A percentile compares a stretch with the other conserved stretches of the same genome.
Evolutionary conservation across 2,888 invertebrate genomes (phyloP).

Genomic region (Lapara coniferarum): DNA sequence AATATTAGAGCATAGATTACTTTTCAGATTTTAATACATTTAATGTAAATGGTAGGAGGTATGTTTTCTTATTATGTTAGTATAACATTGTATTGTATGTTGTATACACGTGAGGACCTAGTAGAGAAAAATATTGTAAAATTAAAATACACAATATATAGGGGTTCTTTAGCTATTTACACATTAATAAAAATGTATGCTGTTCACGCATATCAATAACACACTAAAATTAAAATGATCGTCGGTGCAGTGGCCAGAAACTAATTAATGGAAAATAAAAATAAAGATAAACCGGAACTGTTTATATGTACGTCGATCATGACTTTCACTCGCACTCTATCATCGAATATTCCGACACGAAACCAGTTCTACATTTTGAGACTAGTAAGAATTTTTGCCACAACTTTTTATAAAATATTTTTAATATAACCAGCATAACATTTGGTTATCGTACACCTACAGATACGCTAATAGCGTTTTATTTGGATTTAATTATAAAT

Average conservation of each 20-base stretch:
- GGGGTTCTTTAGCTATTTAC: too few species aligned
- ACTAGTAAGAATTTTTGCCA: constrained; percentile 57
- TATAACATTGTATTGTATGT: too few species aligned
- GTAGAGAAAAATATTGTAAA: too few species aligned
- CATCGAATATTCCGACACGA: constrained; percentile 73
- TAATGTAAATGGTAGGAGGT: neutral
- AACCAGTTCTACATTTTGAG: constrained; percentile 70
- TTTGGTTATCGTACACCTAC: constrained; percentile 50
- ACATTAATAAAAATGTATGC: neutral
- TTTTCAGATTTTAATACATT: neutral
- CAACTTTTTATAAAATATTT: constrained; percentile 44
- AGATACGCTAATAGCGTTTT: constrained; percentile 51
- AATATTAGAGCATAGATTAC: neutral
- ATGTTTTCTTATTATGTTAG: neutral
- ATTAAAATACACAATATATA: too few species aligned
- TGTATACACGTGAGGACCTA: too few species aligned
- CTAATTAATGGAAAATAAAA: constrained; percentile 65
- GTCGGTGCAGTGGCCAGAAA: constrained; percentile 42
- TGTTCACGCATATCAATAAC: neutral
- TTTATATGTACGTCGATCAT: constrained; percentile 72
- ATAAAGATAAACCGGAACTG: constrained; percentile 74
- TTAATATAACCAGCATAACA: constrained; percentile 45
- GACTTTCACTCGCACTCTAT: constrained; percentile 81
- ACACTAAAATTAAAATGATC: constrained; percentile 29
- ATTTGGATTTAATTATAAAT: constrained; percentile 55